Evolutionary conservation across 2,113 vertebrate species (phyloP).

Genomic region (Notothenia rossii): DNA sequence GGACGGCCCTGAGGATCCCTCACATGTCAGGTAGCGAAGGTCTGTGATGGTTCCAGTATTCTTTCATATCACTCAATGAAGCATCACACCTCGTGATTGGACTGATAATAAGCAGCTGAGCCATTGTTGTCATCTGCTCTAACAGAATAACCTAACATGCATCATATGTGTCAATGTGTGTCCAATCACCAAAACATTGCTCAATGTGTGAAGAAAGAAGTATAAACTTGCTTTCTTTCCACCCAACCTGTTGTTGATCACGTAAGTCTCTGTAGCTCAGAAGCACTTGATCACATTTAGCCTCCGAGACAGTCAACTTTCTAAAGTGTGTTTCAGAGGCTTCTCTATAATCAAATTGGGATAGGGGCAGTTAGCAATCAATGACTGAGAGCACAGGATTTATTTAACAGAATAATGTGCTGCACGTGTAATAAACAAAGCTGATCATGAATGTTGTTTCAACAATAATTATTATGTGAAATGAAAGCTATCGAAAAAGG

Average conservation of each 20-base stretch:
- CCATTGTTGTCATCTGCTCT: background rate
- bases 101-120: background rate
- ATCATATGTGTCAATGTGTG: background rate
- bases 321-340: slow-evolving; percentile 8
- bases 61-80: background rate
- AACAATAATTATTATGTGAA: background rate
- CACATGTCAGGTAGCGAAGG: slow-evolving; percentile 32
- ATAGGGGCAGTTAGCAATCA: background rate
- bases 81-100: background rate
- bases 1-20: background rate
- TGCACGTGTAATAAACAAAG: background rate
- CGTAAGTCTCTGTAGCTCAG: background rate
- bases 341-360: slow-evolving; percentile 20
- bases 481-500: background rate
- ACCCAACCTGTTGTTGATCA: background rate
- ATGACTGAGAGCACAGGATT: background rate
- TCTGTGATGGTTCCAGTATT: background rate
- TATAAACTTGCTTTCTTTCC: background rate
- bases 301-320: background rate
- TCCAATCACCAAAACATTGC: slow-evolving; percentile 2
- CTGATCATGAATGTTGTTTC: background rate
- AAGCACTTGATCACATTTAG: slow-evolving; percentile 27
- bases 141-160: background rate
- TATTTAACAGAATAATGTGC: background rate
- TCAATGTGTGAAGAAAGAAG: background rate